Base-by-base conservation (phyloP, 2,888 invertebrate species). In the Drosophila rellima region DNA sequence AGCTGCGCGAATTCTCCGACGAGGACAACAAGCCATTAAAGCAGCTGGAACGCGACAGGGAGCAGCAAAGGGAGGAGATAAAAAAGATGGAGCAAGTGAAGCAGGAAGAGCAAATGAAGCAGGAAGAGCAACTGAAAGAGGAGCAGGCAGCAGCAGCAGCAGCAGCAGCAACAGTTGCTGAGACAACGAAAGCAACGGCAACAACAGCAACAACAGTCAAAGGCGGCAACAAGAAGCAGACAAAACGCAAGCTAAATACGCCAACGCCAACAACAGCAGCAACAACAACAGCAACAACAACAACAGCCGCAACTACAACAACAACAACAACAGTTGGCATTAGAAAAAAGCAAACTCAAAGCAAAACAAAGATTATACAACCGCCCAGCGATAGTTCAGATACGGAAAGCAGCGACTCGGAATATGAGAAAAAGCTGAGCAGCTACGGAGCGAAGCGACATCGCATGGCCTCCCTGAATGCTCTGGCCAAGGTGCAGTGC, bases 401-500 rank as follows among this genome's bases (percentile, higher is more conserved):
- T 1, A 29, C 64, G 3, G 84, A 85, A 0, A 82, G 75, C 29
- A 85, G 82, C 59, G 92, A 92, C 51, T 92, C 92, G 0, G 92
- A 92, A 64, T 90, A 91, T 45, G 92, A 91, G 54, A 90, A 91
- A 50, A 91, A 91, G 60, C 67, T 92, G 8, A 92, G 90, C 50
- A 88, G 87, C 15, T 92, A 91, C 7, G 96, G 96, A 0, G 96
- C 96, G 23, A 97, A 97, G 92, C 94, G 96, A 45, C 96, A 96
- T 90, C 94, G 98, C 75, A 97, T 97, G 92, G 98, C 98, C 37
- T 97, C 97, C 2, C 92, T 98, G 31, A 98, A 98, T 91, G 98
- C 98, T 0, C 92, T 96, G 80, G 97, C 97, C 26, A 97, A 97
- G 93, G 97, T 98, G 2, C 97, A 97, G 91, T 97, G 97, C 89